Evolutionary conservation across 2,888 invertebrate species (phyloP).

Genomic region (Campoplex capitator): DNA sequence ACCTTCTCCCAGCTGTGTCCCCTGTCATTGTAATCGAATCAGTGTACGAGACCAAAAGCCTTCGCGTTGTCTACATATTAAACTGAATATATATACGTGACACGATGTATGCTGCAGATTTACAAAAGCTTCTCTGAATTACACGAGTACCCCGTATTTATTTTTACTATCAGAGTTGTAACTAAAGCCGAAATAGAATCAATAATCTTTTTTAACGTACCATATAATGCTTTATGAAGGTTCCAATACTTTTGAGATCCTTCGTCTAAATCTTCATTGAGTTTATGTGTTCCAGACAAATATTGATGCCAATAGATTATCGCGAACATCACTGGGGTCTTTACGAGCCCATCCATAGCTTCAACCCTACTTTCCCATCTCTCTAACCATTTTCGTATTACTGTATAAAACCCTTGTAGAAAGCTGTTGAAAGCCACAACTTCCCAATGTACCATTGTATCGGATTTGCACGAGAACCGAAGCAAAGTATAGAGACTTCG

Average conservation of each 20-base stretch:
- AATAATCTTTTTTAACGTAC: no score
- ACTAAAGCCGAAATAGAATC: no score
- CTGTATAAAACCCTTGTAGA: no score
- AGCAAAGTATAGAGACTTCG: not conserved
- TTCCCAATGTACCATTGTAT: not conserved
- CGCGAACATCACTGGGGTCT: no score
- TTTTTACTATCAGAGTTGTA: no score
- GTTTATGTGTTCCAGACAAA: not conserved
- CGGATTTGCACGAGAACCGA: not conserved
- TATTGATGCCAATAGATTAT: no score
- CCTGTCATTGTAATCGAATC: constrained; percentile 59
- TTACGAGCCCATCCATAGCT: no score
- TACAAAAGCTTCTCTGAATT: constrained; percentile 33
- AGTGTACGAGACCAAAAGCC: constrained; percentile 47
- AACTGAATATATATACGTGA: not conserved
- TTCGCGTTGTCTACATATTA: constrained; percentile 15
- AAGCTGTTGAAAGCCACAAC: no score
- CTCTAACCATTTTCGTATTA: no score
- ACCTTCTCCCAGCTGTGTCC: constrained; percentile 31
- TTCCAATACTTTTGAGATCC: not conserved
- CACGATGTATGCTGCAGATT: not conserved
- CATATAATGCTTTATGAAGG: not conserved
- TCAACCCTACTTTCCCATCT: no score
- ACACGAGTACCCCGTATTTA: not conserved
- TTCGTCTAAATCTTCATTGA: not conserved